These are phyloP conservation scores for Rhynchophorus ferrugineus DNA, from an alignment of 1,140 invertebrate genomes.

Conservation along the genomic window DNA sequence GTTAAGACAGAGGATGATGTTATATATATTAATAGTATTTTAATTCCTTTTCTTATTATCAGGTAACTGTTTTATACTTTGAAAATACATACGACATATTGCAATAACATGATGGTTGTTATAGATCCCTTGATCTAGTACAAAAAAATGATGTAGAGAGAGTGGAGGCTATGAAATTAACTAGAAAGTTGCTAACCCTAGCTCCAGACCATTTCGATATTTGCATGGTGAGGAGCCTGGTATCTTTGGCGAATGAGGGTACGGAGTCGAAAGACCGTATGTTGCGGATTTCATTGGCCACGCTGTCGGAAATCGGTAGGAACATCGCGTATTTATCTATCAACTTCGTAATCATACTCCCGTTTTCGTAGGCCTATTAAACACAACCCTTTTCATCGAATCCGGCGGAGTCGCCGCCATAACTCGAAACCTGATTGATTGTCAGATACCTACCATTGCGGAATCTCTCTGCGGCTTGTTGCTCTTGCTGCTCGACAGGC, in stretches of 20 bases:
- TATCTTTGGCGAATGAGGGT: conserved; percentile 74
- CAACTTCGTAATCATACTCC: too few species aligned
- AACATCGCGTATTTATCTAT: too few species aligned
- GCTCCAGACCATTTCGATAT: conserved; percentile 58
- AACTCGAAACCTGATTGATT: conserved; percentile 72
- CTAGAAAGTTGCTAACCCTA: conserved; percentile 61
- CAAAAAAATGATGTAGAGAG: conserved; percentile 81
- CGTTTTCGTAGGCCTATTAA: conserved; percentile 61
- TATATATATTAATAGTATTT: conserved; percentile 65
- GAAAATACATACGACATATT: neutral
- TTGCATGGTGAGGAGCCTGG: conserved; percentile 61
- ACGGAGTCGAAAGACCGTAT: conserved; percentile 72
- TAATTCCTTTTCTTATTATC: conserved; percentile 73
- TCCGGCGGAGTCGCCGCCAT: conserved; percentile 79
- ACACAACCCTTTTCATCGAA: conserved; percentile 69
- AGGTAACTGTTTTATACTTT: conserved; percentile 44
- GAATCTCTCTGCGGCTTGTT: conserved; percentile 82
- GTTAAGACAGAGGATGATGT: conserved; percentile 70
- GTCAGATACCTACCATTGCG: conserved; percentile 66
- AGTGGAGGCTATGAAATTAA: conserved; percentile 79
- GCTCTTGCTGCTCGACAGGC: conserved; percentile 80
- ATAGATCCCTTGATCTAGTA: conserved; percentile 72
- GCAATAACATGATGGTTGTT: conserved; percentile 20
- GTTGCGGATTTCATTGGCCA: conserved; percentile 72
- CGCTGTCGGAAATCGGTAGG: conserved; percentile 74